These are phyloP conservation scores for Blastomussa wellsi DNA, from an alignment of 92 coral and sea anemone genomes.

Conservation along the genomic window DNA sequence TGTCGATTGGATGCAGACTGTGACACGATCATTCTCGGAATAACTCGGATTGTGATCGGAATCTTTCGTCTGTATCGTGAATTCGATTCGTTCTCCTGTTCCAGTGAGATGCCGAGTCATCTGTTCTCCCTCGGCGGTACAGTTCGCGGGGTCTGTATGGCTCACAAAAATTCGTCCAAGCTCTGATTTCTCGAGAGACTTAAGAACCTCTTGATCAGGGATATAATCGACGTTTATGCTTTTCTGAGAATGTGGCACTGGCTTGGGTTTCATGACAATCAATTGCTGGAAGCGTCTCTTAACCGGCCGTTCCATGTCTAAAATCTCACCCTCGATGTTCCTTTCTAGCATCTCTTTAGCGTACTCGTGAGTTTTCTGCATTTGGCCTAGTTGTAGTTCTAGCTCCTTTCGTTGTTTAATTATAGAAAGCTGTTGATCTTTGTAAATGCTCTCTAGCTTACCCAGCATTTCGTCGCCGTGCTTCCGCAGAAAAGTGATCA, in stretches of 20 bases:
- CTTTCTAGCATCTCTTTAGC: constrained; percentile 66
- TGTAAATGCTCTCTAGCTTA: constrained; percentile 64
- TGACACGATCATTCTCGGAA: constrained; percentile 72
- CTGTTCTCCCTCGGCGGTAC: constrained; percentile 46
- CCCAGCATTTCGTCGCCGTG: constrained; percentile 69
- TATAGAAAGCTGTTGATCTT: constrained; percentile 60
- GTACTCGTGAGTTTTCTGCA: constrained; percentile 60
- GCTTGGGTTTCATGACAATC: constrained; percentile 41
- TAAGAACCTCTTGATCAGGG: constrained; percentile 55
- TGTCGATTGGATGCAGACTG: constrained; percentile 56
- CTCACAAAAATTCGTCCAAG: constrained; percentile 68
- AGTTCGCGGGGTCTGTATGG: constrained; percentile 66
- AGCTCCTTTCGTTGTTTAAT: constrained; percentile 55
- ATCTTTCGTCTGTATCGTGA: constrained; percentile 70
- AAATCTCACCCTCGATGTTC: constrained; percentile 67
- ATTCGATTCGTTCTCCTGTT: constrained; percentile 71
- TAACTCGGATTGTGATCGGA: constrained; percentile 73
- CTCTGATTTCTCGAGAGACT: constrained; percentile 55
- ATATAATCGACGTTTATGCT: constrained; percentile 67
- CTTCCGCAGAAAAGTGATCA: constrained; percentile 58
- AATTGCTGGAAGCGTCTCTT: constrained; percentile 56
- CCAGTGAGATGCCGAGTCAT: constrained; percentile 38
- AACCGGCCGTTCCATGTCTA: constrained; percentile 61
- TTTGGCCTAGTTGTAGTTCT: constrained; percentile 59
- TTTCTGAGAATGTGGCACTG: constrained; percentile 7